Evolutionary conservation across 2,113 vertebrate genomes (phyloP).

Genomic region (Sphaerodactylus townsendi): DNA sequence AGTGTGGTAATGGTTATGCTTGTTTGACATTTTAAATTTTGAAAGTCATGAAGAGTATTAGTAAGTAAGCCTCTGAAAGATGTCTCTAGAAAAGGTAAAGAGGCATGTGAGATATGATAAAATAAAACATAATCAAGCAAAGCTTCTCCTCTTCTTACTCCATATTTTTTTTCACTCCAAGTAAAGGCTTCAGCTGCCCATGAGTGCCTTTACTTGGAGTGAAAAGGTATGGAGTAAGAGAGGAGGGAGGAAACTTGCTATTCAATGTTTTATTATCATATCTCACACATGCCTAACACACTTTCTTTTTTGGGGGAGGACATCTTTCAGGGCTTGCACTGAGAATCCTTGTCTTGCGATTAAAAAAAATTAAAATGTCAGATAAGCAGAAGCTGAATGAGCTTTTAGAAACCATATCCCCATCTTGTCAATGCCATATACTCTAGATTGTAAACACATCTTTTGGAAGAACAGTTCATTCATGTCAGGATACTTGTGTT

Average conservation of each 20-base stretch:
- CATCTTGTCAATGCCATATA: neutral
- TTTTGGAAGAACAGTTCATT: neutral
- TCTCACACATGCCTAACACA: neutral
- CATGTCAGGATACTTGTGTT: neutral
- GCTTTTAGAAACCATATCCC: neutral
- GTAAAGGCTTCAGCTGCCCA: neutral
- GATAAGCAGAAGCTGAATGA: neutral
- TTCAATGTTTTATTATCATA: neutral
- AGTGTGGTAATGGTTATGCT: neutral
- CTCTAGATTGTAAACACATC: neutral
- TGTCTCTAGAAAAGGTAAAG: no score
- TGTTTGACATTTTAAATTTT: no score
- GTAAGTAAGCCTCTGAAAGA: no score
- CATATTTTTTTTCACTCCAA: no score
- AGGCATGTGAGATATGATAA: no score
- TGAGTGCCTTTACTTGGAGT: neutral
- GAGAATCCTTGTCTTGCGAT: neutral
- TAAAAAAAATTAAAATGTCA: neutral
- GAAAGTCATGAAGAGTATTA: no score
- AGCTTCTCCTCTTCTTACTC: no score
- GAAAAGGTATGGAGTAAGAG: neutral
- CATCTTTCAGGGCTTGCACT: no score
- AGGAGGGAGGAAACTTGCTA: neutral
- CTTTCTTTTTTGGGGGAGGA: neutral
- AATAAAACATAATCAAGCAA: no score